phyloP scores from a whole-genome alignment of 1,140 invertebrate genomes.

The Drosophila chauvacae region DNA sequence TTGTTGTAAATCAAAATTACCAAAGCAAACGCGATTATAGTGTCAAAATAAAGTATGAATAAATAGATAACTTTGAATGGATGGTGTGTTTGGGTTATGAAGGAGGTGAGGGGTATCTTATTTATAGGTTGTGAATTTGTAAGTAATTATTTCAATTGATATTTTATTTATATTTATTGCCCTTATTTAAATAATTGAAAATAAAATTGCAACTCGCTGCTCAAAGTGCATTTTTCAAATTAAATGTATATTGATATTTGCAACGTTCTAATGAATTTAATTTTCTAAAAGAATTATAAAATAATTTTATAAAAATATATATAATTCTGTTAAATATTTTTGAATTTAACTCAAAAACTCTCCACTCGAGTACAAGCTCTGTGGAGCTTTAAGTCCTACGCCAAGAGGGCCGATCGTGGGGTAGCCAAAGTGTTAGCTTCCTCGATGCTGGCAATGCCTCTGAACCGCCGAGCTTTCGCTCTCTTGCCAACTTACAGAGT shows the following conservation, averaged over 20 bases:
- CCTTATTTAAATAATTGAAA: too few species aligned
- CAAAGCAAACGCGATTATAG: slow-evolving; percentile 74
- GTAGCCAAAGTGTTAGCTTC: slow-evolving; percentile 30
- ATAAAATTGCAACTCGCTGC: too few species aligned
- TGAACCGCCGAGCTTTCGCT: slow-evolving; percentile 41
- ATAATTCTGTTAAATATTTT: neutral
- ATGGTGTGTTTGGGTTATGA: neutral
- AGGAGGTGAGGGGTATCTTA: neutral
- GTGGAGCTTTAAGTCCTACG: slow-evolving; percentile 2
- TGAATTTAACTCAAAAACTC: neutral
- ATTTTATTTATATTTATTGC: too few species aligned
- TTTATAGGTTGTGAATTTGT: too few species aligned
- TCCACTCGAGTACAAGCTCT: slow-evolving; percentile 13
- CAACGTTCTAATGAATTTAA: too few species aligned
- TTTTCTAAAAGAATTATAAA: too few species aligned
- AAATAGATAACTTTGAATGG: slow-evolving; percentile 36
- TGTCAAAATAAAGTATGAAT: slow-evolving; percentile 70
- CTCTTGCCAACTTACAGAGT: slow-evolving; percentile 42
- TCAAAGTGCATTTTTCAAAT: too few species aligned
- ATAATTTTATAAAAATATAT: neutral
- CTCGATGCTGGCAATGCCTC: slow-evolving; percentile 42
- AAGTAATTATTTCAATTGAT: too few species aligned
- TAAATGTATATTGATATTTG: too few species aligned
- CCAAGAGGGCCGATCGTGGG: slow-evolving; percentile 17
- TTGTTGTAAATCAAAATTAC: slow-evolving; percentile 81